Evolutionary conservation across 2,113 vertebrate species (phyloP).

Genomic region (Brachirus orientalis): DNA sequence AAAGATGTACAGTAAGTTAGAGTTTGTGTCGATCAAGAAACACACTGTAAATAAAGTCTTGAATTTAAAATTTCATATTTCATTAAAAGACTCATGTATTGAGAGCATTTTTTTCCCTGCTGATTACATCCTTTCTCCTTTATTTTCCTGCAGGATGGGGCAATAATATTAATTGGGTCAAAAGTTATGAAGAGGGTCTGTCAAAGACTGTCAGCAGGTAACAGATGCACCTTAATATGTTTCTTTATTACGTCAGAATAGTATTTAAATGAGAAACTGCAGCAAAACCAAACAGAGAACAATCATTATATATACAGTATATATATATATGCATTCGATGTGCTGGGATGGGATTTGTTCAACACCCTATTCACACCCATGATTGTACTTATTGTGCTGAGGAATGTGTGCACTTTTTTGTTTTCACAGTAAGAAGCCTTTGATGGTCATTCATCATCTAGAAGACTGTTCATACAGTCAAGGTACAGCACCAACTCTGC

Average conservation of each 20-base stretch:
- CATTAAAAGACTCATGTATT: too few relatives aligned
- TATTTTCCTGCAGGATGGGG: constrained; percentile 87
- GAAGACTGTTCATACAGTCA: constrained; percentile 86
- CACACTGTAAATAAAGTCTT: too few relatives aligned
- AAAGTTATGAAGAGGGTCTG: constrained; percentile 88
- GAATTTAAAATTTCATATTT: too few relatives aligned
- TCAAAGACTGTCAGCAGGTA: constrained; percentile 82
- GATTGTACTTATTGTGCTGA: constrained; percentile 35
- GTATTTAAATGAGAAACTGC: background rate
- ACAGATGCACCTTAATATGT: background rate
- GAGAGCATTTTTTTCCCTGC: too few relatives aligned
- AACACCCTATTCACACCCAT: constrained; percentile 25
- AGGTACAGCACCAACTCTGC: constrained; percentile 78
- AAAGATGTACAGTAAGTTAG: too few relatives aligned
- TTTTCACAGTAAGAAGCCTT: constrained; percentile 85
- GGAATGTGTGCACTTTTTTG: constrained; percentile 41
- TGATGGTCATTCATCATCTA: constrained; percentile 90
- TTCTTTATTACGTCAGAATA: background rate
- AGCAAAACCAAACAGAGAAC: background rate
- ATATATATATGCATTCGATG: too few relatives aligned
- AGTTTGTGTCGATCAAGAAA: too few relatives aligned
- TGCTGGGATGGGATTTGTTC: too few relatives aligned
- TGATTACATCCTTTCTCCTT: too few relatives aligned
- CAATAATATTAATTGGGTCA: constrained; percentile 84
- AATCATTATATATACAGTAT: background rate